Percentiles rank a stretch among this genome's conserved stretches.
phyloP scores from a whole-genome alignment of 1,140 invertebrate genomes.

The Chrysomallon squamiferum region DNA sequence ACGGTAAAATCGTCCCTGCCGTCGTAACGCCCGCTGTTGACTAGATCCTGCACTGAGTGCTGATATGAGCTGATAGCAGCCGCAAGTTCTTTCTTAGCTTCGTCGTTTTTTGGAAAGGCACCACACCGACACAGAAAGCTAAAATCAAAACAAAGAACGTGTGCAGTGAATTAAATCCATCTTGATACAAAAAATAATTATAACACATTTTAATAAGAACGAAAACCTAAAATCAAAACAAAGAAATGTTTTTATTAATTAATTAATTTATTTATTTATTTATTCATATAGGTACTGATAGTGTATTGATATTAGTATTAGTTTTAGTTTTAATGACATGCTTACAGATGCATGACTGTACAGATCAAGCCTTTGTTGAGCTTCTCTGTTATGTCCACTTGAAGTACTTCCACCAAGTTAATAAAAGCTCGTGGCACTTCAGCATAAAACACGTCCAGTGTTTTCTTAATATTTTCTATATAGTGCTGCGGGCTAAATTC shows the following conservation, averaged over 20 bases:
- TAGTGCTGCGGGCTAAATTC: conserved; percentile 59
- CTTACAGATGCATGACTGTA: conserved; percentile 43
- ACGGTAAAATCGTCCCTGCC: conserved; percentile 73
- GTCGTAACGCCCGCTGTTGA: conserved; percentile 66
- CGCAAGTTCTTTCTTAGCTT: conserved; percentile 23
- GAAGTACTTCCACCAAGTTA: conserved; percentile 76
- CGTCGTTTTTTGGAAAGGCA: conserved; percentile 31
- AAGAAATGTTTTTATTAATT: too few species aligned
- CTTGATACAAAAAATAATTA: too few species aligned
- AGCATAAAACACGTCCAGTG: conserved; percentile 70
- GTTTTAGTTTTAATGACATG: too few species aligned
- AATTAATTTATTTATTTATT: too few species aligned
- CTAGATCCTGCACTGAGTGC: conserved; percentile 29
- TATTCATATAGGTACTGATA: too few species aligned
- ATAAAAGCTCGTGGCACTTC: conserved; percentile 77
- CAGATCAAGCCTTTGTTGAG: conserved; percentile 42
- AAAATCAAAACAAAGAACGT: conserved; percentile 5
- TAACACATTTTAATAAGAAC: too few species aligned
- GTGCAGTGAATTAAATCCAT: neutral
- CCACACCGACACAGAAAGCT: conserved; percentile 47
- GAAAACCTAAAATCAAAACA: too few species aligned
- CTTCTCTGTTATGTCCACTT: conserved; percentile 33
- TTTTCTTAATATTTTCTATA: conserved; percentile 70
- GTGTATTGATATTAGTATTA: too few species aligned
- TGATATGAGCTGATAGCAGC: conserved; percentile 39